Percentiles rank a stretch among this genome's conserved stretches.
Conservation (phyloP, 2,797 vertebrate genomes). For the Taenioides sp. region DNA sequence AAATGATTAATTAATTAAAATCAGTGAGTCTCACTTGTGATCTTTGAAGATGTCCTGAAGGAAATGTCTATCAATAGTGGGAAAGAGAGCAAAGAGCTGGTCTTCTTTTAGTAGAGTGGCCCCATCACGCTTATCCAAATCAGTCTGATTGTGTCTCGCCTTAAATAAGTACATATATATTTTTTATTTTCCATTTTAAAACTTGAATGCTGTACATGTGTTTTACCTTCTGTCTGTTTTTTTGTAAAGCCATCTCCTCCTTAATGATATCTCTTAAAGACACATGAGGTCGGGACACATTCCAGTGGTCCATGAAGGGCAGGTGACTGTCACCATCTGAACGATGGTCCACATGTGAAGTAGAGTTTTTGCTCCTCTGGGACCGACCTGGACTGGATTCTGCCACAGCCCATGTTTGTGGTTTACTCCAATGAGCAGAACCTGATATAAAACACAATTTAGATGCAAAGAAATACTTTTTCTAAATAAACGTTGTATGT, state of each 20-base stretch:
- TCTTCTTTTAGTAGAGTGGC: conserved; percentile 89
- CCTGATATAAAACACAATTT: conserved; percentile 39
- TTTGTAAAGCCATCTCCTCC: conserved; percentile 90
- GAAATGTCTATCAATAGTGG: conserved; percentile 88
- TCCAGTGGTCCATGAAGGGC: conserved; percentile 92
- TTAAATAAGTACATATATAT: conserved; percentile 28
- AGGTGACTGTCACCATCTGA: conserved; percentile 60
- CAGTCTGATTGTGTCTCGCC: conserved; percentile 63
- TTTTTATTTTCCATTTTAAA: background rate
- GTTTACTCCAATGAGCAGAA: conserved; percentile 56
- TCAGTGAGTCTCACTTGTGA: conserved; percentile 81
- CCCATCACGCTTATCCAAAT: conserved; percentile 82
- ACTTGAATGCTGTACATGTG: background rate
- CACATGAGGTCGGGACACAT: conserved; percentile 79
- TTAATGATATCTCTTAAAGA: conserved; percentile 94
- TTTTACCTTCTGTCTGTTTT: conserved; percentile 84
- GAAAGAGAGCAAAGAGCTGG: conserved; percentile 88
- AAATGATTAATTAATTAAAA: background rate
- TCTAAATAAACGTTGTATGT: background rate
- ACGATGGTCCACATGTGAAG: conserved; percentile 35
- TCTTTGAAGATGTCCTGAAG: conserved; percentile 93
- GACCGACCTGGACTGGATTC: conserved; percentile 22
- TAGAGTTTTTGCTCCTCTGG: conserved; percentile 47
- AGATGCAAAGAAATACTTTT: background rate
- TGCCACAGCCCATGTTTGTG: conserved; percentile 29